These are phyloP conservation scores for Rhogogaster chlorosoma DNA, from an alignment of 2,888 invertebrate species.

Conservation along the genomic window DNA sequence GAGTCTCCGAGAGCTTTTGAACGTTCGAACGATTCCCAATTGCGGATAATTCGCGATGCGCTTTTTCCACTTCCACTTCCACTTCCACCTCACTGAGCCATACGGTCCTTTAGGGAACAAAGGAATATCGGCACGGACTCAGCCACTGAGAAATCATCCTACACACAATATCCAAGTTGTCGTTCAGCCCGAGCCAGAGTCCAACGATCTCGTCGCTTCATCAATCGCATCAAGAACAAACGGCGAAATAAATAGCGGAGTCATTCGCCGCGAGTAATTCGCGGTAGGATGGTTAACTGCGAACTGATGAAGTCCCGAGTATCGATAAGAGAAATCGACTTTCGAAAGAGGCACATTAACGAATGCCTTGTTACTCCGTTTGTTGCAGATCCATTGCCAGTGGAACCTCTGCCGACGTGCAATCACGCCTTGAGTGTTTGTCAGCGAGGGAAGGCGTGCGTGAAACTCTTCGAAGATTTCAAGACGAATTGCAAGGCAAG, in stretches of 20 bases:
- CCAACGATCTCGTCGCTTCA: neutral
- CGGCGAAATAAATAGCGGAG: neutral
- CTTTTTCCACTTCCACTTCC: slow-evolving; percentile 67
- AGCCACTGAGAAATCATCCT: slow-evolving; percentile 32
- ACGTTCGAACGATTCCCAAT: slow-evolving; percentile 70
- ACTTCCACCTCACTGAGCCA: slow-evolving; percentile 19
- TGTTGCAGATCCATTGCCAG: slow-evolving; percentile 87
- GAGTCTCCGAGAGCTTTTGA: slow-evolving; percentile 64
- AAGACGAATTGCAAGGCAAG: slow-evolving; percentile 92
- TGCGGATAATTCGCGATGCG: slow-evolving; percentile 72
- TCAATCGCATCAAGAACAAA: neutral
- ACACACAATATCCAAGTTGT: slow-evolving; percentile 1
- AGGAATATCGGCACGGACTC: slow-evolving; percentile 29
- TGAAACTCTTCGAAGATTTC: slow-evolving; percentile 91
- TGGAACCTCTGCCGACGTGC: slow-evolving; percentile 93
- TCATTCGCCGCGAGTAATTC: neutral
- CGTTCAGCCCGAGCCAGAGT: neutral
- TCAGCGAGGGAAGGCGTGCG: slow-evolving; percentile 89
- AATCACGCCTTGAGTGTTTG: slow-evolving; percentile 93
- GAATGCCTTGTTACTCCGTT: neutral
- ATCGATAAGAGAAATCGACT: neutral
- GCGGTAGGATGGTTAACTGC: neutral
- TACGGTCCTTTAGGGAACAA: slow-evolving; percentile 37
- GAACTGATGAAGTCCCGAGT: neutral
- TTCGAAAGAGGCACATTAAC: neutral